Conservation (phyloP, 2,113 vertebrate genomes). For the Vanacampus margaritifer region DNA sequence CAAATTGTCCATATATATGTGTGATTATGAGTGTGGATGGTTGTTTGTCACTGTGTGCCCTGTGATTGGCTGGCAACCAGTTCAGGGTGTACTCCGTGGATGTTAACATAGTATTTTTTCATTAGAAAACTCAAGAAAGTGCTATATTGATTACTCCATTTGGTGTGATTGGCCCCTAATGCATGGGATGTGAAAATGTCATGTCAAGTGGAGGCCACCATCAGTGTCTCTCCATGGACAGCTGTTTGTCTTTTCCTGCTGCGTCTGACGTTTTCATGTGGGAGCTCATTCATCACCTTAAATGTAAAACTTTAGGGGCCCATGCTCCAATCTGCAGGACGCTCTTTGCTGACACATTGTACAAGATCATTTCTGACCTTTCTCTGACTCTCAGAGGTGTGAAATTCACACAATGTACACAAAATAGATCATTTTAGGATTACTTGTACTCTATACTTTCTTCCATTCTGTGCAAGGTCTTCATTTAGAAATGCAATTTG, state of each 20-base stretch:
- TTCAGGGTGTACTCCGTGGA: no score
- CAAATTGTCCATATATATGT: no score
- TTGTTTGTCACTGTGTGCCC: no score
- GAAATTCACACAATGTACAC: neutral
- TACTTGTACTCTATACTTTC: no score
- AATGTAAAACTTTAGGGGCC: neutral
- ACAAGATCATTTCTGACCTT: neutral
- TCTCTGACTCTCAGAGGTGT: neutral
- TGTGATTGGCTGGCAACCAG: no score
- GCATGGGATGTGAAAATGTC: neutral
- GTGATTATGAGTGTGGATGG: no score
- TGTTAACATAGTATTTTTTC: no score
- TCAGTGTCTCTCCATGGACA: neutral
- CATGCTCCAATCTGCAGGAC: neutral
- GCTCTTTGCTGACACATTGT: neutral
- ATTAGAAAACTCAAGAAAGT: no score
- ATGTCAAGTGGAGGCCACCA: neutral
- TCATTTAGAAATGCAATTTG: neutral
- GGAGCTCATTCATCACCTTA: neutral
- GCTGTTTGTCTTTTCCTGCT: slow-evolving; percentile 1
- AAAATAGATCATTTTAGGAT: neutral
- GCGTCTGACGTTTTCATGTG: neutral
- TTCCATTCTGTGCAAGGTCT: no score
- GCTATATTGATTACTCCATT: no score
- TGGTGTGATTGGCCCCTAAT: neutral